These are phyloP conservation scores for Megaceryle torquata DNA, from an alignment of 2,113 vertebrate species.

Conservation along the genomic window DNA sequence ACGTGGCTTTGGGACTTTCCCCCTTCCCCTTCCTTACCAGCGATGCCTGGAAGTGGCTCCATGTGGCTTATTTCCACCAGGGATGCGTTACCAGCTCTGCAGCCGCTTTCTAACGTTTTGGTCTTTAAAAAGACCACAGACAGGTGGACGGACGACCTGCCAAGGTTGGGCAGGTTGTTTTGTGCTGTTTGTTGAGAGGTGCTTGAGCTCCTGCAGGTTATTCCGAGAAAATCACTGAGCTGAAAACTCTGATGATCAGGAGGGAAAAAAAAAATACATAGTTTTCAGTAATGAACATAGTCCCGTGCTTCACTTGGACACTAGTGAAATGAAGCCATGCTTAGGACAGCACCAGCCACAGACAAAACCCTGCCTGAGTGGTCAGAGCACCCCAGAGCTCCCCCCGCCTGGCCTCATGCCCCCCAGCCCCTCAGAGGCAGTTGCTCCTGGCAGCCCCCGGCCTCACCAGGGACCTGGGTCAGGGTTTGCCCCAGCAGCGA, in stretches of 20 bases:
- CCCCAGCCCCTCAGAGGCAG: background rate
- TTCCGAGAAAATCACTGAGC: background rate
- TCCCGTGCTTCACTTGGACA: background rate
- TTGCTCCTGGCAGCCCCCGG: background rate
- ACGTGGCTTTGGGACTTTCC: background rate
- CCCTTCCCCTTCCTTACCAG: background rate
- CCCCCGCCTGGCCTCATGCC: background rate
- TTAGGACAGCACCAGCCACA: background rate
- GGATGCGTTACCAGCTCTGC: background rate
- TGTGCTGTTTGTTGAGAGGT: too few relatives aligned
- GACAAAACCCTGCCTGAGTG: background rate
- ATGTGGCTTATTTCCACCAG: background rate
- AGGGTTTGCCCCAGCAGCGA: background rate
- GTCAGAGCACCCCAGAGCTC: background rate
- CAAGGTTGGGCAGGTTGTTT: background rate
- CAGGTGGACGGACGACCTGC: fast-evolving
- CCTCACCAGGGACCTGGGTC: background rate
- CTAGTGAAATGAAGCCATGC: background rate
- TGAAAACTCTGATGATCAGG: background rate
- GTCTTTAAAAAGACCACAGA: background rate
- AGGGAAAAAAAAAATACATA: background rate
- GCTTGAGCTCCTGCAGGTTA: background rate
- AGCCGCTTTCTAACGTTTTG: background rate
- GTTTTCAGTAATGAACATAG: background rate
- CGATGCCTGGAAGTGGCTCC: background rate